Evolutionary conservation across 1,140 invertebrate species (phyloP).

Genomic region (Plectrocnemia conspersa): DNA sequence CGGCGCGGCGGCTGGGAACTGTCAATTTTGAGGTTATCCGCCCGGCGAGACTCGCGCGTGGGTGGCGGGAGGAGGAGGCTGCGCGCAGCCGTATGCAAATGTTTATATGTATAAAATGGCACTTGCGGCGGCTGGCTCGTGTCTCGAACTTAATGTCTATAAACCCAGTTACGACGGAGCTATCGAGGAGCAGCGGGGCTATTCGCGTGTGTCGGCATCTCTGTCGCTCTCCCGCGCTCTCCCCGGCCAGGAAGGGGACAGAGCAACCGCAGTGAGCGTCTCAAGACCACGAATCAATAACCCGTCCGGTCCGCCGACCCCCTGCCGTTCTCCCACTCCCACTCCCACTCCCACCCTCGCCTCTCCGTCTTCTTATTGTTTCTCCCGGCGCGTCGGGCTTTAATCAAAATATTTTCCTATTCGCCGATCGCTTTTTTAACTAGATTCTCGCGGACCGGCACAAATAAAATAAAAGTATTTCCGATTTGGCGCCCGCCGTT

Average conservation of each 20-base stretch:
- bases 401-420: conserved; percentile 22
- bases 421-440: neutral
- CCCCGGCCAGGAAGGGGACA: conserved; percentile 17
- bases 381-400: conserved; percentile 8
- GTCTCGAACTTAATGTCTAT: conserved; percentile 25
- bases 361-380: conserved; percentile 11
- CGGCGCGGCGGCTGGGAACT: too few species aligned
- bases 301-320: conserved; percentile 10
- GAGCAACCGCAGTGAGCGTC: conserved; percentile 35
- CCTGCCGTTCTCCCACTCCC: neutral
- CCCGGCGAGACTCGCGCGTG: too few species aligned
- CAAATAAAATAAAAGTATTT: too few species aligned
- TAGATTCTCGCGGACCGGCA: too few species aligned
- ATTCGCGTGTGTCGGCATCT: conserved; percentile 6
- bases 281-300: conserved; percentile 30
- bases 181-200: conserved; percentile 9
- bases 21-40: too few species aligned
- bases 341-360: neutral
- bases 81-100: too few species aligned
- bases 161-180: conserved; percentile 17
- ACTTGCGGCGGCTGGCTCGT: conserved; percentile 16
- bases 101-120: conserved; percentile 24
- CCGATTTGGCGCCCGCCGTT: too few species aligned
- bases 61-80: too few species aligned
- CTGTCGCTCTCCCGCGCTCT: conserved; percentile 1